Conservation (phyloP, 2,888 invertebrate genomes). For the Drosophila leonis region DNA sequence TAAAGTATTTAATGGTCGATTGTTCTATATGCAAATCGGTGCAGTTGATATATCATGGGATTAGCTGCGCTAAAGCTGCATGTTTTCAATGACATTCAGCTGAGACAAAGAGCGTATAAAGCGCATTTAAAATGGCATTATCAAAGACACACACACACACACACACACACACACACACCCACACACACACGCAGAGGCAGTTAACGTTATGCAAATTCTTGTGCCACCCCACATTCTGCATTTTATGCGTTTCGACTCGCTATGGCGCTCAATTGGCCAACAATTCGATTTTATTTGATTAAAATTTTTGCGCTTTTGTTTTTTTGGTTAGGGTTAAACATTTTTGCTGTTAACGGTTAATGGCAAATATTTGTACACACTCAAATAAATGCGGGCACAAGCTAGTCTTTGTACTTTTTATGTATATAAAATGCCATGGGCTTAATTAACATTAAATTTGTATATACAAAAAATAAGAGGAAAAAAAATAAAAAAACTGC, state of each 20-base stretch:
- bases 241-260: slow-evolving; percentile 57
- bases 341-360: slow-evolving; percentile 39
- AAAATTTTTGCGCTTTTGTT: slow-evolving; percentile 30
- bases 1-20: slow-evolving; percentile 18
- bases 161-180: neutral
- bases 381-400: neutral
- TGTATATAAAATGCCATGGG: slow-evolving; percentile 42
- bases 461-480: slow-evolving; percentile 40
- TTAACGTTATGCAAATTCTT: slow-evolving; percentile 65
- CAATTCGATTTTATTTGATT: slow-evolving; percentile 78
- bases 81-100: slow-evolving; percentile 67
- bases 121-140: slow-evolving; percentile 73
- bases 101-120: slow-evolving; percentile 70
- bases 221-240: slow-evolving; percentile 51
- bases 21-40: slow-evolving; percentile 45
- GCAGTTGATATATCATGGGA: slow-evolving; percentile 61
- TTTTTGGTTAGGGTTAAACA: slow-evolving; percentile 12
- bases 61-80: slow-evolving; percentile 59
- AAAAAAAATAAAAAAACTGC: slow-evolving; percentile 51
- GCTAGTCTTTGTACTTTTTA: neutral
- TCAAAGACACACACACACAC: slow-evolving; percentile 36
- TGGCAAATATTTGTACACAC: slow-evolving; percentile 59
- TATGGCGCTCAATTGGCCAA: slow-evolving; percentile 62
- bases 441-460: slow-evolving; percentile 75
- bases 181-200: neutral